Evolutionary conservation across 2,797 vertebrate genomes (phyloP).

Genomic region (Sphaeramia orbicularis): DNA sequence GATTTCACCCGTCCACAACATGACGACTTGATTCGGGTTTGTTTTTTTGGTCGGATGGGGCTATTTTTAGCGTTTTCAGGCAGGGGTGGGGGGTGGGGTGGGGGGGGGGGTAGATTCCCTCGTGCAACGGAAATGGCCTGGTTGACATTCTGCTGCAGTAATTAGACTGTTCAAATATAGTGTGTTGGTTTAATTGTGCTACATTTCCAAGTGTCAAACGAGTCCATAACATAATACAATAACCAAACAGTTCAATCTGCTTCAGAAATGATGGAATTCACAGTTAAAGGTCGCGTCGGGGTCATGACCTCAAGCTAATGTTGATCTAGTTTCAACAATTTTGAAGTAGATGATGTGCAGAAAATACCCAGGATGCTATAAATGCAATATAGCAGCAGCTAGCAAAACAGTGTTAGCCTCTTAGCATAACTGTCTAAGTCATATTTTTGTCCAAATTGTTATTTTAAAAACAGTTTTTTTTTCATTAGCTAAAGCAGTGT

Average conservation of each 20-base stretch:
- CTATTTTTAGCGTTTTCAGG: constrained; percentile 33
- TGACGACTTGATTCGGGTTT: constrained; percentile 50
- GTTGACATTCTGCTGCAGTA: constrained; percentile 53
- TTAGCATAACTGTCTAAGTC: too few species aligned
- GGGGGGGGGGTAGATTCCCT: constrained; percentile 18
- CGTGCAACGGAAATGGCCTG: constrained; percentile 14
- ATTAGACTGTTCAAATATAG: constrained; percentile 47
- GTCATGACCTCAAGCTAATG: too few species aligned
- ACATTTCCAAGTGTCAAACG: constrained; percentile 38
- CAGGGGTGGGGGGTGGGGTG: too few species aligned
- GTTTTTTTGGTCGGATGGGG: too few species aligned
- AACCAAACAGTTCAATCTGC: too few species aligned
- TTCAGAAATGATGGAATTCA: too few species aligned
- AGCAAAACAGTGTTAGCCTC: too few species aligned
- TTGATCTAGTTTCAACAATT: constrained; percentile 69
- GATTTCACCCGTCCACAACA: constrained; percentile 38
- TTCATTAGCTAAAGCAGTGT: too few species aligned
- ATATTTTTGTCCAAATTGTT: too few species aligned
- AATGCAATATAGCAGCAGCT: constrained; percentile 43
- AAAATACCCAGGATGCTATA: constrained; percentile 53
- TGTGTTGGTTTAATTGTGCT: constrained; percentile 46
- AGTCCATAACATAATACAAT: too few species aligned
- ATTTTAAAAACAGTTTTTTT: too few species aligned
- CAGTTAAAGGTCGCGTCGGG: too few species aligned
- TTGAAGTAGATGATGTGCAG: constrained; percentile 70